These are phyloP conservation scores for Zhuqinia jingwanae DNA, from an alignment of 2,888 invertebrate genomes.

Conservation along the genomic window DNA sequence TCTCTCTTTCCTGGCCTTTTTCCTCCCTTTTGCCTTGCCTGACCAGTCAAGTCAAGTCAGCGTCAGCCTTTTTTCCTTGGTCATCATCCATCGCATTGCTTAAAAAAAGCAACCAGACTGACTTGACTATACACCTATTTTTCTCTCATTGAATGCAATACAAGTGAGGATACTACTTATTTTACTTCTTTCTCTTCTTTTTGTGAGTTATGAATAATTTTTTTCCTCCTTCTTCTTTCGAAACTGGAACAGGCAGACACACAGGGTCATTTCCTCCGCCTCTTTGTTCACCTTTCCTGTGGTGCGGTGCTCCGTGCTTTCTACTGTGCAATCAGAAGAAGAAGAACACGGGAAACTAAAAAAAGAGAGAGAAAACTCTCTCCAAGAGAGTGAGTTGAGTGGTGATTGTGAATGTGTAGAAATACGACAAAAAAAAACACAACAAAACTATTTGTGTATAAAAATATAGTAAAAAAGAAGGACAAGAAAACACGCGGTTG, in stretches of 20 bases:
- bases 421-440: neutral
- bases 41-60: neutral
- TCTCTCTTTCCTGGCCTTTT: slow-evolving; percentile 1
- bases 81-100: slow-evolving; percentile 8
- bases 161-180: slow-evolving; percentile 1
- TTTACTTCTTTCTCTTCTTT: slow-evolving; percentile 24
- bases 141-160: slow-evolving; percentile 8
- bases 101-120: neutral
- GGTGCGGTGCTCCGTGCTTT: slow-evolving; percentile 36
- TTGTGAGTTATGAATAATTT: slow-evolving; percentile 71
- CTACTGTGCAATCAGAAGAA: slow-evolving; percentile 46
- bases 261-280: slow-evolving; percentile 73
- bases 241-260: slow-evolving; percentile 72
- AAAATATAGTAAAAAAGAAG: neutral
- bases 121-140: slow-evolving; percentile 3
- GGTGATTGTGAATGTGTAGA: slow-evolving; percentile 6
- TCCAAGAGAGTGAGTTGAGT: neutral
- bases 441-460: neutral
- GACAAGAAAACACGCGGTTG: slow-evolving; percentile 27
- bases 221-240: slow-evolving; percentile 50
- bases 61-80: slow-evolving; percentile 4
- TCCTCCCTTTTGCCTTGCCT: neutral
- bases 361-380: neutral
- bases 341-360: neutral
- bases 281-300: slow-evolving; percentile 63